Evolutionary conservation across 1,140 invertebrate species (phyloP), one percentile per base, ranked within the genome.

Genomic region (Nomia melanderi): DNA sequence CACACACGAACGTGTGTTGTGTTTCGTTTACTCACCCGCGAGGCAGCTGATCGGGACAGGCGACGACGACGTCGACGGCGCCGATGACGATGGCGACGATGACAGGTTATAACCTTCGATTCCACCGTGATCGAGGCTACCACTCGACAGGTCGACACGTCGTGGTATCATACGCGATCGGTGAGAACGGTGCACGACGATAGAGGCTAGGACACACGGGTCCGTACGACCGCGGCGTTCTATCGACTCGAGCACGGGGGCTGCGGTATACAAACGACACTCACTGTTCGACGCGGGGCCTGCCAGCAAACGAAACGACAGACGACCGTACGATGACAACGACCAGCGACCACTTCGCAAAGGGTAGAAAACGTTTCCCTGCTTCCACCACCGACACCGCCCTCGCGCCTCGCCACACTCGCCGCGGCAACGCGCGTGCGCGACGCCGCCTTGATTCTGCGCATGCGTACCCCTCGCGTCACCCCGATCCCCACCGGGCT

Each of bases 321-420:
- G 44, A 63, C 57, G 27, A 9, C 23, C 36, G 25, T 54, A 75
- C 56, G 82, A 79, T 60, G 76, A 50, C 71, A 54, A 59, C 66
- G 63, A 74, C 70, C 33, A 67, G 56, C 57, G 72, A 80, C 47
- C 67, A 67, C 62, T 14, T 57, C 17, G 54, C 76, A 64, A 54
- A 69, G 76, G 65, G 64, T 75, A 78, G 47, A 79, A 82, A 79
- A 83, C 73, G 47, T 78, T 67, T 69, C 67, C 47, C 67, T 81
- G 53, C 79, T 79, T 75, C 70, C 62, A 75, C 78, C 83, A 85
- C 81, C 82, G 88, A 89, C 89, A 88, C 87, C 88, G 88, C 88
- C 88, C 88, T 82, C 83, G 77, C 80, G 77, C 69, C 81, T 50
- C 83, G 76, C 63, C 83, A 57, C 75, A 71, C 70, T 75, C 57